Percentiles rank a stretch among this genome's conserved stretches.
Evolutionary conservation across 2,888 invertebrate species (phyloP).

Genomic region (Merodon equestris): DNA sequence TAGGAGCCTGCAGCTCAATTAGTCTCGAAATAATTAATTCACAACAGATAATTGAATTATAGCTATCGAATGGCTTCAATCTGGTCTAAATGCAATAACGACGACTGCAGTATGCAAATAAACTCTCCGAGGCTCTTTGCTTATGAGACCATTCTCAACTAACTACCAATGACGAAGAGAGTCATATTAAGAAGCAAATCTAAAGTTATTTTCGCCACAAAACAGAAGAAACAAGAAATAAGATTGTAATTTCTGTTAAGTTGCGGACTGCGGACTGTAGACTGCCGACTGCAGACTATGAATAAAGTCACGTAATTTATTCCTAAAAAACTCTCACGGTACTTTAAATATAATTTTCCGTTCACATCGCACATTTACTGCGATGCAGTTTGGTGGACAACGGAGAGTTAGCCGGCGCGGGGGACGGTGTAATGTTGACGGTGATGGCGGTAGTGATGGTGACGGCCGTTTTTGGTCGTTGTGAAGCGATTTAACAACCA

Average conservation of each 20-base stretch:
- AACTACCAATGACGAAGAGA: slow-evolving; percentile 36
- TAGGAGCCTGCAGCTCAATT: too few relatives aligned
- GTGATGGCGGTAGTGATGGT: slow-evolving; percentile 1
- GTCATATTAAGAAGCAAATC: slow-evolving; percentile 52
- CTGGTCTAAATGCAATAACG: too few relatives aligned
- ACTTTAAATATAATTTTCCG: slow-evolving; percentile 69
- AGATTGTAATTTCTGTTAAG: slow-evolving; percentile 65
- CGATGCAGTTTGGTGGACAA: slow-evolving; percentile 72
- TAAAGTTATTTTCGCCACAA: slow-evolving; percentile 38
- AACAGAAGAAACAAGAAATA: slow-evolving; percentile 24
- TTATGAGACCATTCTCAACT: not conserved
- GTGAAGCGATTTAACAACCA: slow-evolving; percentile 43
- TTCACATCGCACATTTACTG: slow-evolving; percentile 77
- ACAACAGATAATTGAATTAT: too few relatives aligned
- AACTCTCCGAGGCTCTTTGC: not conserved
- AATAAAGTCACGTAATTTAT: slow-evolving; percentile 69
- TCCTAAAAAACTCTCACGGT: slow-evolving; percentile 69
- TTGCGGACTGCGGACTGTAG: slow-evolving; percentile 35
- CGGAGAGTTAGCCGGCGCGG: too few relatives aligned
- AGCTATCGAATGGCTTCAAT: too few relatives aligned
- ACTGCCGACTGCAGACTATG: slow-evolving; percentile 43
- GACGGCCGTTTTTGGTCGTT: slow-evolving; percentile 10
- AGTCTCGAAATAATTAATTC: too few relatives aligned
- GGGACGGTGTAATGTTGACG: slow-evolving; percentile 66
- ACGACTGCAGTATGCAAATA: slow-evolving; percentile 38